Conservation (phyloP, 37 sponge, comb jelly and placozoan species). For the Tethya wilhelma region DNA sequence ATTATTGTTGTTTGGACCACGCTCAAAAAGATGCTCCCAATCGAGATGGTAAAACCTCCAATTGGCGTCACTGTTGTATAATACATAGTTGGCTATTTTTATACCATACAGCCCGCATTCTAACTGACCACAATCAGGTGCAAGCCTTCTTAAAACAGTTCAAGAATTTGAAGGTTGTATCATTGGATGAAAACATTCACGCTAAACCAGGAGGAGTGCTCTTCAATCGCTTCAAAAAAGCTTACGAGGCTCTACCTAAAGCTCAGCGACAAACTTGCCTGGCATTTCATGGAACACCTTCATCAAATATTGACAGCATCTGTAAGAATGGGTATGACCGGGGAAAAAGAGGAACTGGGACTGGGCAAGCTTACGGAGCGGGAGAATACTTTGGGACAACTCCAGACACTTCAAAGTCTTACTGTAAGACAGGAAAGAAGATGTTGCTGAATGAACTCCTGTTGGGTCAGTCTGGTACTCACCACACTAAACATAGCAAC, state of each 20-base stretch:
- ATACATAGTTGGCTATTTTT: background rate
- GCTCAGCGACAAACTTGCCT: constrained; percentile 67
- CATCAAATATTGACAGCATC: constrained; percentile 68
- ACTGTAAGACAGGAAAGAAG: constrained; percentile 76
- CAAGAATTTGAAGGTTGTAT: constrained; percentile 40
- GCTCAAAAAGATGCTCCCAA: constrained; percentile 62
- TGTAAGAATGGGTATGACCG: constrained; percentile 80
- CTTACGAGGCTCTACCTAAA: constrained; percentile 34
- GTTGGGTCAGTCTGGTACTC: constrained; percentile 50
- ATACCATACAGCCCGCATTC: background rate
- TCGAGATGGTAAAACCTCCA: constrained; percentile 42
- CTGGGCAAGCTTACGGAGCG: constrained; percentile 77
- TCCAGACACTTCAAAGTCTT: constrained; percentile 53
- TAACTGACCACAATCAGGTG: constrained; percentile 40
- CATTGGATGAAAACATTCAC: constrained; percentile 66
- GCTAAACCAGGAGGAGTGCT: constrained; percentile 76
- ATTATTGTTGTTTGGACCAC: constrained; percentile 71
- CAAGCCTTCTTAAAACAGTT: constrained; percentile 68
- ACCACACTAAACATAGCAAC: constrained; percentile 77
- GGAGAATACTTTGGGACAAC: constrained; percentile 85
- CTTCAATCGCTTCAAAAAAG: constrained; percentile 54
- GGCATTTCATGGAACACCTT: constrained; percentile 84
- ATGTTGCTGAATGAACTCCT: constrained; percentile 83
- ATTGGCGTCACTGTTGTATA: background rate
- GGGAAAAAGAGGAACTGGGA: constrained; percentile 5